These are phyloP conservation scores for Zaprionus tsacasi DNA, from an alignment of 1,140 invertebrate species.

Conservation along the genomic window DNA sequence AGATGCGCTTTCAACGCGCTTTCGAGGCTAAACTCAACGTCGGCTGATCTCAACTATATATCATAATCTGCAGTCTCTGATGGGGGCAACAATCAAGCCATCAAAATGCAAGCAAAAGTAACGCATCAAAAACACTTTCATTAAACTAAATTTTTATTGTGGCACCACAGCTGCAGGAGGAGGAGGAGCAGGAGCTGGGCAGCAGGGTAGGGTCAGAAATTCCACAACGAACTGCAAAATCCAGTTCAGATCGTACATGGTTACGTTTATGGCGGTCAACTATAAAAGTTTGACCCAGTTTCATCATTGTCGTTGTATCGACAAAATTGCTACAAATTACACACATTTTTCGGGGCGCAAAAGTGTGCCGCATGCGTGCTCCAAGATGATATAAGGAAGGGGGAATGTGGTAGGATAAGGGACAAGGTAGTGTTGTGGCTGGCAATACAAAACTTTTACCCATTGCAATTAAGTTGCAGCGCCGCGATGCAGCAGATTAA, in stretches of 20 bases:
- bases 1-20: constrained; percentile 56
- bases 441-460: constrained; percentile 50
- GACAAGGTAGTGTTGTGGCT: too few relatives aligned
- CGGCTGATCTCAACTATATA: constrained; percentile 38
- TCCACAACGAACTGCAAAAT: constrained; percentile 9
- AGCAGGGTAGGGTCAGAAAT: background rate
- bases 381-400: constrained; percentile 25
- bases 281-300: constrained; percentile 80
- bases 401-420: background rate
- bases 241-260: constrained; percentile 6
- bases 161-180: constrained; percentile 45
- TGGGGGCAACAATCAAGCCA: constrained; percentile 72
- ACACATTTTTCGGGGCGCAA: constrained; percentile 77
- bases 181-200: background rate
- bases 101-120: constrained; percentile 45
- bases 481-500: constrained; percentile 72
- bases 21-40: constrained; percentile 48
- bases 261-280: constrained; percentile 69
- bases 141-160: constrained; percentile 81
- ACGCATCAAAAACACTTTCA: constrained; percentile 74
- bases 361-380: constrained; percentile 80
- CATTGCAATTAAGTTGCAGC: constrained; percentile 72
- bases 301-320: constrained; percentile 41
- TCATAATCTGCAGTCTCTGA: constrained; percentile 61
- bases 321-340: constrained; percentile 80